Percentiles rank a stretch among this genome's conserved stretches.
Conservation (phyloP, 2,888 invertebrate species). For the Trachelus stipa region DNA sequence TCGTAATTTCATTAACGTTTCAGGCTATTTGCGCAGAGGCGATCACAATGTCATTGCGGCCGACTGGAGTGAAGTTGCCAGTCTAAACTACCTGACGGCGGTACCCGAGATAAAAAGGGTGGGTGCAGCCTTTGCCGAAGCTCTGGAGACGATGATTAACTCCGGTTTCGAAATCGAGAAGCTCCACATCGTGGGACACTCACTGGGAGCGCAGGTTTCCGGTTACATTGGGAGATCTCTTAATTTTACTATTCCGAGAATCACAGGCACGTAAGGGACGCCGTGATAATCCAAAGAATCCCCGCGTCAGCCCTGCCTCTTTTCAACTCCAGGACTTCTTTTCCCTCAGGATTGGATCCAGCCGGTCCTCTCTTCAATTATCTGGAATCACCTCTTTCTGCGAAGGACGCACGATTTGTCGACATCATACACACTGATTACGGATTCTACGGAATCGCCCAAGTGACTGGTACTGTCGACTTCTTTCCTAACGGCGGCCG, state of each 20-base stretch:
- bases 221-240: constrained; percentile 39
- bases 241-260: constrained; percentile 38
- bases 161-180: constrained; percentile 33
- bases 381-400: constrained; percentile 49
- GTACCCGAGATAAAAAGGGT: constrained; percentile 37
- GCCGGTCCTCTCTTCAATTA: constrained; percentile 68
- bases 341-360: constrained; percentile 66
- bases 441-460: constrained; percentile 63
- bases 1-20: background rate
- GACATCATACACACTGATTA: constrained; percentile 69
- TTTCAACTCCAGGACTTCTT: background rate
- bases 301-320: background rate
- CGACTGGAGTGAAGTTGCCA: constrained; percentile 68
- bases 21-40: constrained; percentile 61
- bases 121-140: constrained; percentile 38
- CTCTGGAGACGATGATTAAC: constrained; percentile 39
- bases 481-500: constrained; percentile 69
- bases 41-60: constrained; percentile 65
- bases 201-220: constrained; percentile 54
- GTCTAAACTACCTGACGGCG: constrained; percentile 59
- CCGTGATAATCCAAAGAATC: background rate
- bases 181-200: constrained; percentile 53
- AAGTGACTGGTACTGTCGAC: constrained; percentile 62
- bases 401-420: constrained; percentile 66
- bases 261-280: constrained; percentile 41